phyloP scores from a whole-genome alignment of 2,113 vertebrate genomes.

The Phycodurus eques region DNA sequence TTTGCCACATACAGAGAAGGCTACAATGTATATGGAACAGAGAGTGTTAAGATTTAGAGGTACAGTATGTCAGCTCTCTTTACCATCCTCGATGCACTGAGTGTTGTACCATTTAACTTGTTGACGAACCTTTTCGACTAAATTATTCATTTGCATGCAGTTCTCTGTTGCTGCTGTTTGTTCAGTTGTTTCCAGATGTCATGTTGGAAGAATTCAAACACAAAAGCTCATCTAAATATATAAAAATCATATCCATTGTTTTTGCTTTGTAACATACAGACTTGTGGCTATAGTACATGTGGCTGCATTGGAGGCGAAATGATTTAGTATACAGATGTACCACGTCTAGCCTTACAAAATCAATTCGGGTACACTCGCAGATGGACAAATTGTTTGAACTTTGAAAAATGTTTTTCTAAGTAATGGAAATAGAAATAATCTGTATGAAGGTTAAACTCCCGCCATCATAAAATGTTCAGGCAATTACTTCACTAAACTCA shows the following conservation, averaged over 20 bases:
- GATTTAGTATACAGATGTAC: not conserved
- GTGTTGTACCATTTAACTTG: constrained; percentile 36
- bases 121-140: constrained; percentile 16
- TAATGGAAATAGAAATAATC: not conserved
- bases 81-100: not conserved
- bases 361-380: not conserved
- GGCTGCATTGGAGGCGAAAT: no score
- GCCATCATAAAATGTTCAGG: no score
- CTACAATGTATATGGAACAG: constrained; percentile 99
- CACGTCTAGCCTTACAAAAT: not conserved
- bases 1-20: constrained; percentile 99
- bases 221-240: constrained; percentile 6
- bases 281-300: not conserved
- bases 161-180: constrained; percentile 17
- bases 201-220: constrained; percentile 32
- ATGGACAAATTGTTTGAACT: not conserved
- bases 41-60: constrained; percentile 99
- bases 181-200: constrained; percentile 39
- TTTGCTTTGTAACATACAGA: constrained; percentile 4
- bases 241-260: constrained; percentile 18
- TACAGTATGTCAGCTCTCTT: constrained; percentile 60
- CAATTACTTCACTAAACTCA: no score
- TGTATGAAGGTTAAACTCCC: no score
- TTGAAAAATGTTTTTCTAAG: not conserved
- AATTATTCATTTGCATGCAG: constrained; percentile 36